Evolutionary conservation across 2,797 vertebrate species (phyloP).

Genomic region (Sphenopsis melanotis): DNA sequence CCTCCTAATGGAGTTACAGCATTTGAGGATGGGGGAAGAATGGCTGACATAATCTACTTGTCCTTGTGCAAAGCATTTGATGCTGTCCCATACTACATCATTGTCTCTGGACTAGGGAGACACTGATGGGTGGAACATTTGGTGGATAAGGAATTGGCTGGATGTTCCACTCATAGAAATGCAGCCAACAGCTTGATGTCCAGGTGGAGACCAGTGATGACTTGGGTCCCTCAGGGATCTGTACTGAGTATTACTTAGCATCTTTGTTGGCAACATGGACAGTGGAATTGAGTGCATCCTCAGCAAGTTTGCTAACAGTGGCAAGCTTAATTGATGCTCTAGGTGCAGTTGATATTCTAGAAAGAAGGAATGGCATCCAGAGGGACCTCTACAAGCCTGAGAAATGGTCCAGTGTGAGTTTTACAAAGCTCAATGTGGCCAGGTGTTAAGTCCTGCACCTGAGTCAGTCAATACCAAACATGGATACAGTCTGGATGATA

Average conservation of each 20-base stretch:
- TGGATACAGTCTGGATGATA: not conserved
- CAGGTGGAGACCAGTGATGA: not conserved
- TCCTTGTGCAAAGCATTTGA: not conserved
- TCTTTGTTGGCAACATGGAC: not conserved
- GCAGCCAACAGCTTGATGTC: not conserved
- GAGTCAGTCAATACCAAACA: not conserved
- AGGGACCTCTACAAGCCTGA: not conserved
- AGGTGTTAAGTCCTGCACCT: not conserved
- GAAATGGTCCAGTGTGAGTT: not conserved
- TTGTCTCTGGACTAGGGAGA: not conserved
- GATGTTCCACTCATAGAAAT: not conserved
- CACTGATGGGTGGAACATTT: not conserved
- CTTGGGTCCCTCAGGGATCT: not conserved
- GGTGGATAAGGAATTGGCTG: not conserved
- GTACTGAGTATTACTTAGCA: not conserved
- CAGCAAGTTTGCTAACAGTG: not conserved
- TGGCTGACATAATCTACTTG: not conserved
- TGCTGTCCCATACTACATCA: no score
- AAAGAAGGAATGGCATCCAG: not conserved
- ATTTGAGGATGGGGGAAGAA: not conserved
- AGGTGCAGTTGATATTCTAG: not conserved
- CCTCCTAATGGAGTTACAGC: not conserved
- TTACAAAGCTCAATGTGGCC: not conserved
- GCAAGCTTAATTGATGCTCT: not conserved
- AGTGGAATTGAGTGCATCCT: not conserved